Base-by-base conservation (phyloP, 2,113 vertebrate genomes). In the Ictidomys tridecemlineatus region DNA sequence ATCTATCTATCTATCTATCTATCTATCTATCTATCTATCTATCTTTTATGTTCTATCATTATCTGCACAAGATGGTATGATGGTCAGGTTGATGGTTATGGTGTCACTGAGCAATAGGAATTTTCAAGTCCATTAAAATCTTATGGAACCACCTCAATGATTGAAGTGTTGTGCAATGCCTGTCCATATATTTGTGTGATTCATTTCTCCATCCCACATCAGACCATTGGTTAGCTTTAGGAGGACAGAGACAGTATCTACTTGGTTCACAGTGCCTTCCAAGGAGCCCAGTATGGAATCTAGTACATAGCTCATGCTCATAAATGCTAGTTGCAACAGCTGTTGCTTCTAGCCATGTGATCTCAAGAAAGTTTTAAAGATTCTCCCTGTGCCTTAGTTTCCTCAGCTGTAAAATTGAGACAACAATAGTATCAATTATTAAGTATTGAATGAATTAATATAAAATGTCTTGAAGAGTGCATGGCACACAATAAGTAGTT, bases 331-430 rank as follows among this genome's bases (percentile, higher is more conserved):
- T 51, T 11, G 48, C 48, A 12, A 51, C 67, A 20, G 48, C 12
- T 28, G 10, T 53, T 28, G 0, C 42, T 76, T n/a, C 16, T 30
- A 56, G 8, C 6, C 16, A 5, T 3, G 0, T 5, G 18, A 39
- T 51, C 37, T 91, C 14, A 18, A 90, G 53, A 26, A 67, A 37
- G 34, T 32, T 37, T 39, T 70, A n/a, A 70, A 37, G 48, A 14
- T 63, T 26, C 4, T 37, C 16, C 51, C 16, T 65, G 70, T 65
- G 34, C 42, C 16, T 79, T 32, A 45, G 56, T 73, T 74, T 79
- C 65, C 58, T 70, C 30, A 18, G 20, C 42, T 85, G 73, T 58
- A 70, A 63, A 28, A 28, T 5, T 72, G 61, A 79, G 78, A 42
- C 11, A 86, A 67, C 4, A 20, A 28, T 14, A 30, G 39, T 45